Base-by-base conservation (phyloP, 2,113 vertebrate genomes). In the Prunella fulvescens region DNA sequence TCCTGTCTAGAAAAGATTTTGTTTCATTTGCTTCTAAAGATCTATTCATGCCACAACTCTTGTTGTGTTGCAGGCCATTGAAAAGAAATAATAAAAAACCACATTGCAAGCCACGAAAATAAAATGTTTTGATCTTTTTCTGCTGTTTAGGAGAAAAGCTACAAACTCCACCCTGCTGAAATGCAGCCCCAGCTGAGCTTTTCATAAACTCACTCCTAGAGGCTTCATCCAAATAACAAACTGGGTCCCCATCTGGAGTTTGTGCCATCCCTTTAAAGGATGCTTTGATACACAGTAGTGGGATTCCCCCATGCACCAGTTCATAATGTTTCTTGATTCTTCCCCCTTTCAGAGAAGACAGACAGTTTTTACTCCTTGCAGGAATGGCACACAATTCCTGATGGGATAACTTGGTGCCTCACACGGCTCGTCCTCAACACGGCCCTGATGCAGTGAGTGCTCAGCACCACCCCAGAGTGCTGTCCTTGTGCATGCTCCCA, bases 141-240 rank as follows among this genome's bases (percentile, higher is more conserved):
- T 76, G 53, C n/a, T 82, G n/a, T 69, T 72, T 80, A 50, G 24
- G 53, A 80, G 67, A 76, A 85, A 47, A 35, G 71, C 67, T 91
- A 62, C 42, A 47, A 71, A 73, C 39, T 66, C n/a, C 22, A 58
- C 5, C 22, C 42, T 70, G 70, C 45, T 60, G 50, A 85, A 86
- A 65, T 31, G 33, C 61, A 89, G 53, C 33, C 19, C 20, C 40
- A 72, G 33, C 57, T 64, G 69, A 45, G 39, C 53, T 71, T 86
- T 64, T 58, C 5, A 1, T 60, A 74, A 82, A 85, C 24, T 47
- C 57, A 29, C 19, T 66, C 31, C 42, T 69, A 39, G 6, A 47
- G 39, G 12, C 20, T 77, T 78, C 79, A 62, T 14, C 39, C 35
- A 51, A 57, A 77, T 9, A 57, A 50, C 39, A 58, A 31, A 57